These are phyloP conservation scores for Malurus melanocephalus DNA, from an alignment of 2,113 vertebrate genomes.

Conservation along the genomic window DNA sequence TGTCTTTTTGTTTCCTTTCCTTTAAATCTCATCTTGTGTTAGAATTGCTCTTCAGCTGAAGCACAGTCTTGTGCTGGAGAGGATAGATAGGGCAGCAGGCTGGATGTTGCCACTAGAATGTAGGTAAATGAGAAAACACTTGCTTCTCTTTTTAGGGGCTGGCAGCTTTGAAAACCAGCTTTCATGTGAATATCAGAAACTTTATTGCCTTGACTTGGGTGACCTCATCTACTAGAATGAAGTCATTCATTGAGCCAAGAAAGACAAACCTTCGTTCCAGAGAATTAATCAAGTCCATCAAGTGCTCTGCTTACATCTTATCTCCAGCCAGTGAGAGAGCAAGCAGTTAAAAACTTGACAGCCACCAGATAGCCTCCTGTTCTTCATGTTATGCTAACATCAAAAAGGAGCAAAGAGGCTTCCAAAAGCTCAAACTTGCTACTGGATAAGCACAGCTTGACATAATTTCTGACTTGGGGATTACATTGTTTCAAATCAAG, in stretches of 20 bases:
- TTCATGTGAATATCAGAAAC: slow-evolving; percentile 82
- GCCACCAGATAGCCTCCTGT: slow-evolving; percentile 78
- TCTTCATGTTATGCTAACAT: slow-evolving; percentile 81
- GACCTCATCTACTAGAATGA: slow-evolving; percentile 91
- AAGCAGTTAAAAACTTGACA: slow-evolving; percentile 83
- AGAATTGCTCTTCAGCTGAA: background rate
- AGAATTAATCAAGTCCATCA: slow-evolving; percentile 91
- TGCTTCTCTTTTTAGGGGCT: slow-evolving; percentile 61
- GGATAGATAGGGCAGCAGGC: background rate
- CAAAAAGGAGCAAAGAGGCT: slow-evolving; percentile 72
- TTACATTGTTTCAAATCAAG: slow-evolving; percentile 70
- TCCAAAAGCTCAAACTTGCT: slow-evolving; percentile 67
- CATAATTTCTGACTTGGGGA: slow-evolving; percentile 74
- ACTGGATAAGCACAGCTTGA: slow-evolving; percentile 75
- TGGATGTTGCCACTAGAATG: background rate
- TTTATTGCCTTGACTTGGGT: slow-evolving; percentile 86
- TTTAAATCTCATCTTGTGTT: background rate
- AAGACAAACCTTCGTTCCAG: slow-evolving; percentile 88
- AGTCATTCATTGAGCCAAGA: slow-evolving; percentile 86
- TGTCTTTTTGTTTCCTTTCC: background rate
- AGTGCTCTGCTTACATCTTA: slow-evolving; percentile 74
- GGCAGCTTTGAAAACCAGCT: slow-evolving; percentile 75
- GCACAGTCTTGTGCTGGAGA: background rate
- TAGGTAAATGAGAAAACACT: slow-evolving; percentile 66
- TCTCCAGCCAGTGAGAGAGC: slow-evolving; percentile 75